Evolutionary conservation across 2,888 invertebrate species (phyloP), one percentile per base, ranked within the genome.

Genomic region (Caenorhabditis sp.): DNA sequence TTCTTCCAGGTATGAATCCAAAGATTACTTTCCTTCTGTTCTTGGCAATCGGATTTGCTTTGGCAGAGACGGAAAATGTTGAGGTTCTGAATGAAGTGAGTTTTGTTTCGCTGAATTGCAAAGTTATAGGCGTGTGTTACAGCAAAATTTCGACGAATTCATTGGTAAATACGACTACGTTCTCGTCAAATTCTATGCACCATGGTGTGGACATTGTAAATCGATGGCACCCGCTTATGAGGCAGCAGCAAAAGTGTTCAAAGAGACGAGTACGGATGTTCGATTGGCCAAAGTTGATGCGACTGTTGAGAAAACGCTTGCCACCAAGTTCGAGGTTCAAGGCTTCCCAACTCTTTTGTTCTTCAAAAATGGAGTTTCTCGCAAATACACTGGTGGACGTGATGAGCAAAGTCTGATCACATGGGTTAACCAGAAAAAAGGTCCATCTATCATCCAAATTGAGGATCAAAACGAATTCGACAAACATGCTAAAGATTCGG

Each of bases 291-390:
- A 97, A 90, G 94, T 97, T 63, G 89, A 89, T 81, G 89, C 89
- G 60, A 89, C 89, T 12, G 86, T 84, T 83, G 93, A 97, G 88
- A 91, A 92, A 72, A 92, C 93, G 67, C 91, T 97, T 60, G 95
- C 95, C 27, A 94, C 95, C 88, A 92, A 93, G 88, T 92, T 92
- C 88, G 92, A 92, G 37, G 93, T 97, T 54, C 91, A 93, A 79
- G 97, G 96, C 61, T 97, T 97, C 89, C 97, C 97, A 53, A 97
- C 97, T 0, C 91, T 97, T 76, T 97, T 96, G 89, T 97, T 97
- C 92, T 97, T 94, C 92, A 92, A 92, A 84, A 92, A 92, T 81
- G 94, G 94, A 85, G 91, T 90, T 78, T 91, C 93, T 67, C 89
- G 92, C 71, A 95, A 96, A 83, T 97, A 96, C 89, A 91, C 91